A percentile compares a stretch with the other conserved stretches of the same genome.
Evolutionary conservation across 2,888 invertebrate genomes (phyloP).

Genomic region (Dastarcus helophoroides): DNA sequence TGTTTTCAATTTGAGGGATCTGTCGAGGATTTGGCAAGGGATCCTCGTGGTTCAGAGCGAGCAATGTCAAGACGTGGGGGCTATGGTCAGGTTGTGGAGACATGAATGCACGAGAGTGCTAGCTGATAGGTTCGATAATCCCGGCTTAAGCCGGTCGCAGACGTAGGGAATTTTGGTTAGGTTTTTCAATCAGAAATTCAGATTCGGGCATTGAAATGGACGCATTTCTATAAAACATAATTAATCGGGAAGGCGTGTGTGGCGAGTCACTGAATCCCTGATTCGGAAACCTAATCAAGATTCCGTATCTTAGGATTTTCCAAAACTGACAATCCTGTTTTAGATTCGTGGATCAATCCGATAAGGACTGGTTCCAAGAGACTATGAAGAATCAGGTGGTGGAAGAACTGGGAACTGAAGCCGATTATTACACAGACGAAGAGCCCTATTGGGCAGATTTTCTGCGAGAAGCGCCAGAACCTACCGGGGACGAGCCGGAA

Average conservation of each 20-base stretch:
- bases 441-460: slow-evolving; percentile 74
- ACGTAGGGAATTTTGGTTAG: too few relatives aligned
- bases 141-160: too few relatives aligned
- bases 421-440: slow-evolving; percentile 33
- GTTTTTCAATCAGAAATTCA: too few relatives aligned
- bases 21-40: slow-evolving; percentile 86
- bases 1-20: slow-evolving; percentile 78
- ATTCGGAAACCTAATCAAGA: too few relatives aligned
- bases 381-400: slow-evolving; percentile 52
- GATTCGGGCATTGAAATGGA: too few relatives aligned
- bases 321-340: too few relatives aligned
- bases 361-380: slow-evolving; percentile 62
- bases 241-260: too few relatives aligned
- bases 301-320: too few relatives aligned
- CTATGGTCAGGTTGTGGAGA: slow-evolving; percentile 64
- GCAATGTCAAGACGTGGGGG: slow-evolving; percentile 48
- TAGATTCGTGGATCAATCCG: slow-evolving; percentile 48
- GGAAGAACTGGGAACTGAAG: slow-evolving; percentile 25
- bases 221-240: too few relatives aligned
- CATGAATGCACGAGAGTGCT: slow-evolving; percentile 78
- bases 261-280: too few relatives aligned
- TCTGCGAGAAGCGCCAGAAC: slow-evolving; percentile 66
- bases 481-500: slow-evolving; percentile 69
- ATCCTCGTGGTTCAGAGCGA: slow-evolving; percentile 62
- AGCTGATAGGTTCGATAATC: slow-evolving; percentile 53